phyloP scores from a whole-genome alignment of 2,113 vertebrate species.

The Gymnarchus niloticus region DNA sequence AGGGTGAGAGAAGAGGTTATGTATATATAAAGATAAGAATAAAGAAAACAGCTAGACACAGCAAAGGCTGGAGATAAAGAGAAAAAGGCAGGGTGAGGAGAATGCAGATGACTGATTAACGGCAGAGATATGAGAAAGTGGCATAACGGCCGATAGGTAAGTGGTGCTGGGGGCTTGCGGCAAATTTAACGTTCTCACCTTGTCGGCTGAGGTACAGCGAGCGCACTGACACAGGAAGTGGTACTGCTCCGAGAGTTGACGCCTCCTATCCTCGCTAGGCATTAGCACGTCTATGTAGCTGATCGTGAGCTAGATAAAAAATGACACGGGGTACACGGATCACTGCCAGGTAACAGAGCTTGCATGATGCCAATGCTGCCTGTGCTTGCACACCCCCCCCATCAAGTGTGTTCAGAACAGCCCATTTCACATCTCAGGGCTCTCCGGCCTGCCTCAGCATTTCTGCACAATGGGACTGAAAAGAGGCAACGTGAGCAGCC shows the following conservation, averaged over 20 bases:
- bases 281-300: constrained; percentile 75
- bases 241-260: constrained; percentile 68
- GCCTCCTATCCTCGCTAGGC: constrained; percentile 62
- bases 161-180: neutral
- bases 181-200: constrained; percentile 53
- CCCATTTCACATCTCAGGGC: neutral
- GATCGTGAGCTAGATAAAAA: constrained; percentile 67
- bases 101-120: neutral
- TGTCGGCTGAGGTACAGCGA: constrained; percentile 63
- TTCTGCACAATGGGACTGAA: neutral
- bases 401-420: neutral
- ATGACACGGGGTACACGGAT: constrained; percentile 8
- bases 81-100: neutral
- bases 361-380: neutral
- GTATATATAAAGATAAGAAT: neutral
- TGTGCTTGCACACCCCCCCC: neutral
- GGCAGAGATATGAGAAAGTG: neutral
- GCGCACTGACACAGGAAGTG: constrained; percentile 73
- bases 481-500: neutral
- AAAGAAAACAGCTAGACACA: neutral
- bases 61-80: neutral
- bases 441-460: neutral
- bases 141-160: neutral
- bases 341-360: neutral
- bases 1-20: neutral